Base-by-base conservation (phyloP, 1,140 invertebrate species). In the Tetranychus cinnabarinus region DNA sequence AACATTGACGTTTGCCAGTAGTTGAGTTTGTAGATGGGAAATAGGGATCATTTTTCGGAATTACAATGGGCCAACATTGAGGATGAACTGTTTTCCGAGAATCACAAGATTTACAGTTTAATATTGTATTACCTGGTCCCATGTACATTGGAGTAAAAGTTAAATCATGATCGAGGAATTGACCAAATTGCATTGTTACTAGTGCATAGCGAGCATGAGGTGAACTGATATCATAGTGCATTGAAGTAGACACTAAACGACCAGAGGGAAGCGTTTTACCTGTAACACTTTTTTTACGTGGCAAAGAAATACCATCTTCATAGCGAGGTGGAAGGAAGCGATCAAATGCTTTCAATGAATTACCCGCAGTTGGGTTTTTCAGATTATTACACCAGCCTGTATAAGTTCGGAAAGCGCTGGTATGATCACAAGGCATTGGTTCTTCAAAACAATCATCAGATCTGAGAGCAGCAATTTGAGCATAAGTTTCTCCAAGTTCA, bases 351-450 rank as follows among this genome's bases (percentile, higher is more conserved):
- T 85, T 87, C 61, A 75, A 58, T 46, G 63, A 83, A 69, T 86
- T 86, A 3, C 86, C 90, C 63, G 84, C 80, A 62, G 79, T 81
- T 0, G 89, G 88, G 68, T 88, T 84, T 12, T 82, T 77, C 6
- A 93, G 70, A 70, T 95, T 95, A 69, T 95, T 96, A 68, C 90
- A 96, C 66, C 88, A 82, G 3, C 89, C 90, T 1, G 84, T 85
- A 42, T 82, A 77, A 0, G 82, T 83, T 64, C 89, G 78, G 73
- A 85, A 95, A 0, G 83, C 84, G 0, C 78, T 78, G 1, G 79
- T 82, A 1, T 85, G 78, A 68, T 95, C 85, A 67, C 90, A 96
- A 6, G 78, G 78, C 10, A 64, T 45, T 62, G 74, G 72, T 61
- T 77, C 75, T 56, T 76, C 74, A 62, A 74, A 46, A 33, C 58